Conservation (phyloP, 2,888 invertebrate species). For the Tricholauxania praeusta region DNA sequence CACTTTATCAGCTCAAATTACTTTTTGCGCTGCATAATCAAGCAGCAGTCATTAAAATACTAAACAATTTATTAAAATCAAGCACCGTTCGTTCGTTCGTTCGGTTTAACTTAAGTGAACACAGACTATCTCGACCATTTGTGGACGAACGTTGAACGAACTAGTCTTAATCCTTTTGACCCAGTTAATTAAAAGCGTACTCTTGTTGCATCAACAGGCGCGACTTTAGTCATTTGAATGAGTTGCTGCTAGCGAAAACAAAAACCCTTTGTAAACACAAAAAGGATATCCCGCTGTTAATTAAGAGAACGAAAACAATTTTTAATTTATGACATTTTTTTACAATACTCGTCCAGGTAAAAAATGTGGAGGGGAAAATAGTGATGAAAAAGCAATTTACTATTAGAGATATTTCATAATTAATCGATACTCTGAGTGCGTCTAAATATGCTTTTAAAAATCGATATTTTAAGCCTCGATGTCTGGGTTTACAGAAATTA, state of each 20-base stretch:
- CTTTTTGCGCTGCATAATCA: conserved; percentile 8
- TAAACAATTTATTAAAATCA: conserved; percentile 34
- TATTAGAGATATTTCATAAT: too few species aligned
- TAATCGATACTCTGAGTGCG: too few species aligned
- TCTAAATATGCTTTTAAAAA: too few species aligned
- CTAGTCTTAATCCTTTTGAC: conserved; percentile 31
- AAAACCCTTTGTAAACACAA: not conserved
- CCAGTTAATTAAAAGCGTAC: conserved; percentile 33
- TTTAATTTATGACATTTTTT: conserved; percentile 47
- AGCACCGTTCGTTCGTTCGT: not conserved
- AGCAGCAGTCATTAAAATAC: conserved; percentile 29
- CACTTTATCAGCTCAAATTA: not conserved
- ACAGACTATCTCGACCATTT: not conserved
- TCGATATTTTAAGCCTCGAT: too few species aligned
- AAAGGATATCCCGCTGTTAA: conserved; percentile 39
- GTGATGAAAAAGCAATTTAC: too few species aligned
- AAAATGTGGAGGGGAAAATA: too few species aligned
- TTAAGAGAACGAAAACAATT: conserved; percentile 50
- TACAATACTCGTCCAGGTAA: not conserved
- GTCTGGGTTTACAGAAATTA: too few species aligned
- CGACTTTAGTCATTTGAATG: conserved; percentile 22
- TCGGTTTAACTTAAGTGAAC: not conserved
- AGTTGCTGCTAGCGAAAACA: not conserved
- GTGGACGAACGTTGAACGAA: not conserved
- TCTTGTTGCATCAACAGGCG: conserved; percentile 22